Evolutionary conservation across 2,113 vertebrate species (phyloP), one percentile per base, ranked within the genome.

Genomic region (Dasypus novemcinctus): DNA sequence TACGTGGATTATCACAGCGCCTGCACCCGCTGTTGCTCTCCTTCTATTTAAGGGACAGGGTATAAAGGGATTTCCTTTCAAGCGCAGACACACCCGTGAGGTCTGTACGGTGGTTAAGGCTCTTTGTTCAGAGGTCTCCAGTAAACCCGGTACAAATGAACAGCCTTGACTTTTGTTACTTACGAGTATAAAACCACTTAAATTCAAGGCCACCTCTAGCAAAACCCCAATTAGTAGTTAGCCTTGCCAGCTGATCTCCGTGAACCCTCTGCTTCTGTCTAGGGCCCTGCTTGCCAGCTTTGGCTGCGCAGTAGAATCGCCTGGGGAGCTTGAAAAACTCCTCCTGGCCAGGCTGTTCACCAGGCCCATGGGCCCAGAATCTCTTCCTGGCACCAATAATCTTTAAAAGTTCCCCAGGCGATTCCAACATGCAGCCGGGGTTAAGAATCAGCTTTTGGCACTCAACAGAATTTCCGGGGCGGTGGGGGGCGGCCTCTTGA

Each of bases 61-160:
- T 69, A 52, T 64, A 68, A 90, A 14, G 69, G 36, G 82, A 82
- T 91, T 96, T 97, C 95, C 89, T 93, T 95, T 89, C 78, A 52
- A 88, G 74, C 68, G 69, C 91, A 91, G 89, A 96, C 61, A 61
- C 91, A 89, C 79, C 74, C 92, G 41, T 41, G 52, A 61, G 64
- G 91, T 79, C 74, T 41, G 41, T 79, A 83, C 49, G 72, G 71
- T 66, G 57, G 74, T 61, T 57, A 76, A 49, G 72, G 78, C 79
- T 86, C 96, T 88, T 59, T 88, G 68, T 94, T 90, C 75, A 87
- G 81, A 86, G 38, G 33, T 78, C 91, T 86, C 69, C 64, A 27
- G 91, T 96, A 91, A 95, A 82, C 82, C 74, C 83, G 31, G 52
- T 38, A 46, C 63, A 74, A 75, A 78, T 57, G 21, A 95, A 91